Evolutionary conservation across 2,888 invertebrate genomes (phyloP).

Genomic region (Listrodromus nycthemerus): DNA sequence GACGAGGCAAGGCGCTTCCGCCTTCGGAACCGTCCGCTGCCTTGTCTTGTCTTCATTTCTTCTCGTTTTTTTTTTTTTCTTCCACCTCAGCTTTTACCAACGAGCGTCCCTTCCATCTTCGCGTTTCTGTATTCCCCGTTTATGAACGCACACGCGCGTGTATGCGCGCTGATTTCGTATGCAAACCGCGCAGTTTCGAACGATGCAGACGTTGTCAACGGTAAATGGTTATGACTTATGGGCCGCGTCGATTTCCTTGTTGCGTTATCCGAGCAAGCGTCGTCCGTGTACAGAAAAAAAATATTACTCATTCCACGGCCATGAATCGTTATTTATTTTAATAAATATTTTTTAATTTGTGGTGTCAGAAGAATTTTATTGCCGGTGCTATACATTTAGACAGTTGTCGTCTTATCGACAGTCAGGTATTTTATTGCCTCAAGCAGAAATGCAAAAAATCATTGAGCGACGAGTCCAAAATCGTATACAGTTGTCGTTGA

Average conservation of each 20-base stretch:
- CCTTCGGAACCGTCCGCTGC: constrained; percentile 49
- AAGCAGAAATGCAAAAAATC: too few species aligned
- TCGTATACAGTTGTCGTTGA: too few species aligned
- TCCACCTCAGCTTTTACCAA: constrained; percentile 3
- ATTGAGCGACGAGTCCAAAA: too few species aligned
- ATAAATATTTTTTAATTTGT: too few species aligned
- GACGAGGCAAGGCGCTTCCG: constrained; percentile 54
- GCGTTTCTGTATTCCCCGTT: neutral
- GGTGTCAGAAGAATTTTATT: too few species aligned
- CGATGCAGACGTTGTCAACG: constrained; percentile 80
- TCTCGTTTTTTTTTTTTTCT: constrained; percentile 37
- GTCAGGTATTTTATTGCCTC: too few species aligned
- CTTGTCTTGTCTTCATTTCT: constrained; percentile 31
- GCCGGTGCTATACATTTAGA: too few species aligned
- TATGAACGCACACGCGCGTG: constrained; percentile 20
- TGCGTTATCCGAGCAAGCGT: constrained; percentile 58
- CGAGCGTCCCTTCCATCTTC: constrained; percentile 7
- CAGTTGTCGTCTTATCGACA: too few species aligned
- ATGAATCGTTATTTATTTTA: too few species aligned
- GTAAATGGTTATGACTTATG: constrained; percentile 81
- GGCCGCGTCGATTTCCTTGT: constrained; percentile 77
- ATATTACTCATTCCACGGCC: too few species aligned
- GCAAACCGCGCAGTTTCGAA: constrained; percentile 74
- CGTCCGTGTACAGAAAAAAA: neutral
- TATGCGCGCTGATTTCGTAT: constrained; percentile 71